phyloP scores from a whole-genome alignment of 2,113 vertebrate species.

The Lasiurus cinereus region DNA sequence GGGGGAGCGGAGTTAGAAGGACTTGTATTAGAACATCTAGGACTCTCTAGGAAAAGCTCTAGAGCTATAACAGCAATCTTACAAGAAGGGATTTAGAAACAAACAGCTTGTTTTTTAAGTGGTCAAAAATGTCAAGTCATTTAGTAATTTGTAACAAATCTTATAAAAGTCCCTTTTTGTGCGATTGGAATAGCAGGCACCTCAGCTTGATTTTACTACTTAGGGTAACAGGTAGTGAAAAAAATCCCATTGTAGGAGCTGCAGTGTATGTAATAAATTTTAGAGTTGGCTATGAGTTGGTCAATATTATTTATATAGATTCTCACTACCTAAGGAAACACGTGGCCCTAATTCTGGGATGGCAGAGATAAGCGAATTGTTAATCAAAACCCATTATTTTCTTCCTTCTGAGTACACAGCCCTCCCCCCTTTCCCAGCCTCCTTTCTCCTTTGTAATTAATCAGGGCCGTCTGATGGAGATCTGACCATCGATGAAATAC shows the following conservation, averaged over 20 bases:
- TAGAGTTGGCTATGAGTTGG: not conserved
- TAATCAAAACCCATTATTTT: not conserved
- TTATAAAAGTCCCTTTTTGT: not conserved
- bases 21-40: not conserved
- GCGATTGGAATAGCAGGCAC: not conserved
- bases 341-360: not conserved
- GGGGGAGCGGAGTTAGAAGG: not conserved
- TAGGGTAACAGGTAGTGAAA: not conserved
- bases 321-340: not conserved
- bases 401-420: not conserved
- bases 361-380: not conserved
- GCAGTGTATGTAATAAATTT: not conserved
- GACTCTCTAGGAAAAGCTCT: constrained; percentile 22
- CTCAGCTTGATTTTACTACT: constrained; percentile 31
- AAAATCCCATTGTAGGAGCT: not conserved
- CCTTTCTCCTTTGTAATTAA: not conserved
- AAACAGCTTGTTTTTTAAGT: constrained; percentile 4
- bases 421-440: not conserved
- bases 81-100: constrained; percentile 17
- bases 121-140: constrained; percentile 7
- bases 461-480: not conserved
- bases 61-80: not conserved
- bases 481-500: not conserved
- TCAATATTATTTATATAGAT: not conserved
- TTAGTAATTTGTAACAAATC: constrained; percentile 16